Percentiles rank a stretch among this genome's conserved stretches.
phyloP scores from a whole-genome alignment of 2,888 invertebrate genomes.

The Drosophila meridionalis region DNA sequence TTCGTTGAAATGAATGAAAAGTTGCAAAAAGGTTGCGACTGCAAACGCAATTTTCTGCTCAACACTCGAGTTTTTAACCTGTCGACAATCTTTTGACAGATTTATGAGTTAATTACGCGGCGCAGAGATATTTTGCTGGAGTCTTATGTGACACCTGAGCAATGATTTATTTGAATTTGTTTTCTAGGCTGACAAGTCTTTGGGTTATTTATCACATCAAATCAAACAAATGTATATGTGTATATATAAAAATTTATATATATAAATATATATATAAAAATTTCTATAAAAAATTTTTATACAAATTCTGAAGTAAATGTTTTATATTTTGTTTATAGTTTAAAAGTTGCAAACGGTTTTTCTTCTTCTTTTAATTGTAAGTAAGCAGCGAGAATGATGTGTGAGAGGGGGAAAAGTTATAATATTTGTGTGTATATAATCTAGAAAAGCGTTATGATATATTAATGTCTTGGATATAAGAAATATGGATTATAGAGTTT shows the following conservation, averaged over 20 bases:
- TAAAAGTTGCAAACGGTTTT: not conserved
- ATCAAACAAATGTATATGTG: not conserved
- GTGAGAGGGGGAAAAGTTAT: not conserved
- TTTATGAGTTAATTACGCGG: constrained; percentile 73
- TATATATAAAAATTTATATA: not conserved
- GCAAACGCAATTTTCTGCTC: constrained; percentile 53
- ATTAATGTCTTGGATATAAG: too few relatives aligned
- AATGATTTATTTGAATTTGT: not conserved
- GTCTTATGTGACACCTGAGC: not conserved
- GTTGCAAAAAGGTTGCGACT: constrained; percentile 42
- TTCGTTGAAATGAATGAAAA: constrained; percentile 55
- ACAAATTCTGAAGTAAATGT: constrained; percentile 21
- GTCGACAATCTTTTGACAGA: constrained; percentile 65
- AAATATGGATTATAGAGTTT: not conserved
- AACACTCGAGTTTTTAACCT: constrained; percentile 55
- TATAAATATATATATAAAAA: not conserved
- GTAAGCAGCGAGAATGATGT: not conserved
- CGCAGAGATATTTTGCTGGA: not conserved
- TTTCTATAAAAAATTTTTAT: not conserved
- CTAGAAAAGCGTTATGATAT: too few relatives aligned
- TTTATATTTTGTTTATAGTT: not conserved
- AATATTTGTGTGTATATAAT: not conserved
- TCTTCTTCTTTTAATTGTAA: constrained; percentile 4
- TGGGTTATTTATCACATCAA: constrained; percentile 4
- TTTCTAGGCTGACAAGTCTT: not conserved